Evolutionary conservation across 2,113 vertebrate species (phyloP).

Genomic region (Hemichromis elongatus): DNA sequence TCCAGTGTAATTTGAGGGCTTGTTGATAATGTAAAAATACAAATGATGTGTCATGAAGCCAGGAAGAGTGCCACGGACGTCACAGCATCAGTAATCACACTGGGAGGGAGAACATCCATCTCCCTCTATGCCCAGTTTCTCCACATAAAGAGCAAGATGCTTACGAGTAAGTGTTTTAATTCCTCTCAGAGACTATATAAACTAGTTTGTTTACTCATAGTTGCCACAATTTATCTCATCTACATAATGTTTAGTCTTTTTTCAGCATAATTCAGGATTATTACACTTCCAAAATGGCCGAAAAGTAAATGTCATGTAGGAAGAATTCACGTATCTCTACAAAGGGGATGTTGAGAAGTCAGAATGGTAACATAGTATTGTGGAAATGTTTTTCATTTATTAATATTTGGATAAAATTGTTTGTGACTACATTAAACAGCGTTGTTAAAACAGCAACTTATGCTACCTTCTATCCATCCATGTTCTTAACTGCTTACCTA

Average conservation of each 20-base stretch:
- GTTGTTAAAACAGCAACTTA: neutral
- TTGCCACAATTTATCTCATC: neutral
- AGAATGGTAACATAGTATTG: too few relatives aligned
- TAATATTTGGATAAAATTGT: neutral
- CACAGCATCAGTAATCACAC: neutral
- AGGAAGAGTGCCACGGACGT: accelerated
- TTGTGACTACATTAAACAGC: neutral
- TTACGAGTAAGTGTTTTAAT: neutral
- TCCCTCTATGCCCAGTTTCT: neutral
- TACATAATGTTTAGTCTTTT: neutral
- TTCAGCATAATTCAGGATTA: too few relatives aligned
- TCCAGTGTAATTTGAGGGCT: neutral
- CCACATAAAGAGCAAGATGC: too few relatives aligned
- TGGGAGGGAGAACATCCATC: neutral
- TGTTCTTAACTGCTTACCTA: neutral
- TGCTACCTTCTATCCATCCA: neutral
- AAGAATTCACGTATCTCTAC: too few relatives aligned
- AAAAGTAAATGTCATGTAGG: too few relatives aligned
- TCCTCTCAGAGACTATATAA: neutral
- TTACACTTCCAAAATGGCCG: too few relatives aligned
- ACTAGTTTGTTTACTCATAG: neutral
- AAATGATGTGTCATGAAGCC: neutral
- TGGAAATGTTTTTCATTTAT: too few relatives aligned
- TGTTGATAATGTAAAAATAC: accelerated
- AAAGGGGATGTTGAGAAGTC: too few relatives aligned